Base-by-base conservation (phyloP, 2,888 invertebrate genomes). In the Ommatoiulus sabulosus region DNA sequence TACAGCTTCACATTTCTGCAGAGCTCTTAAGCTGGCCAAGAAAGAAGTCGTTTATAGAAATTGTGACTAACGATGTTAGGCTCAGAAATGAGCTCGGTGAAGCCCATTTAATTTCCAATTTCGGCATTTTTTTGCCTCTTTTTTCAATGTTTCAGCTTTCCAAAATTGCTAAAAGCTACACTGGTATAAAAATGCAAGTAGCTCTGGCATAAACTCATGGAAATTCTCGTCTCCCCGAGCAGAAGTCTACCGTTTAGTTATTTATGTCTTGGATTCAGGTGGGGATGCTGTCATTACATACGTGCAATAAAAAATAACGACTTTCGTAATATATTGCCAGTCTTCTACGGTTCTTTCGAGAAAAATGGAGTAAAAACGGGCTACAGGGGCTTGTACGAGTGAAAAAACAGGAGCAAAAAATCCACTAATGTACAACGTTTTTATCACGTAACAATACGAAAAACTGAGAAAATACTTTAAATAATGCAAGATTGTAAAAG, bases 301-400 rank as follows among this genome's bases (percentile, higher is more conserved):
- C 35, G 80, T 80, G 80, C 35, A 80, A 80, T 80, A 80, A 80
- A 80, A 80, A 80, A 80, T 80, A 80, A 80, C 80, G 80, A 80
- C 35, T 80, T 80, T 80, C 12, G 35, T 80, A 80, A 80, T 80
- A 80, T 80, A 80, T 80, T 80, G 80, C 80, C 12, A 15, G 80
- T 35, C 80, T 80, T 80, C 17, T 3, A 24, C 80, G 35, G 80
- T 35, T 43, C 80, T 80, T 80, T 80, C 24, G 35, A 4, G 12
- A 43, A 80, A 80, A 80, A 80, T 43, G 80, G 35, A 24, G 80
- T 80, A 80, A 80, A 80, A 80, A 80, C 80, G 80, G 80, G 80
- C 80, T 35, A 24, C 15, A 4, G 80, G 80, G 35, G 35, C 35
- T 35, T 12, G 80, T 80, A 80, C 80, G 15, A 80, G 80, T 80